Conservation (phyloP, 2,113 vertebrate genomes). For the Salvelinus namaycush region DNA sequence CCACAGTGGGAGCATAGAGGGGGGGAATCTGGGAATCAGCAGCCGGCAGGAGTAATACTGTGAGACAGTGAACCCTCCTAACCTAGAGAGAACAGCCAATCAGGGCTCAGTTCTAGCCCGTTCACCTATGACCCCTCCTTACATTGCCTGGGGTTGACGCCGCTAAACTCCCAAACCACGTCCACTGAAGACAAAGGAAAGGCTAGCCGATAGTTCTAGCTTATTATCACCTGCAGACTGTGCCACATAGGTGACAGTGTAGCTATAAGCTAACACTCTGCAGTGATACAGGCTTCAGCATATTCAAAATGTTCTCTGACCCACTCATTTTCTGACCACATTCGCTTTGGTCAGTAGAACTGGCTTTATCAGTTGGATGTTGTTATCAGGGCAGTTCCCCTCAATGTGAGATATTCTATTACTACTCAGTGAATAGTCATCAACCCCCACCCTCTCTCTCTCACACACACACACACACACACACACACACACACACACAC, state of each 20-base stretch:
- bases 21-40: neutral
- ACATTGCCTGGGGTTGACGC: neutral
- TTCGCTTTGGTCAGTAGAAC: too few relatives aligned
- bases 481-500: neutral
- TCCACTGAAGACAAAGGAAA: slow-evolving; percentile 9
- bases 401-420: neutral
- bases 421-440: neutral
- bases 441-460: neutral
- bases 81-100: slow-evolving; percentile 7
- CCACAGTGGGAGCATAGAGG: slow-evolving; percentile 13
- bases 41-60: neutral
- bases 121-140: slow-evolving; percentile 23
- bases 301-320: too few relatives aligned
- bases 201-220: neutral
- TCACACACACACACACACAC: slow-evolving; percentile 7
- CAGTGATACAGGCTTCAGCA: too few relatives aligned
- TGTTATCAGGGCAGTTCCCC: neutral
- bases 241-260: too few relatives aligned
- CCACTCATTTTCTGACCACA: too few relatives aligned
- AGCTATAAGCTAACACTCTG: too few relatives aligned
- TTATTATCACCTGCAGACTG: neutral
- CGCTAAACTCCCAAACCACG: neutral
- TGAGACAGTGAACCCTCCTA: neutral
- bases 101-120: neutral
- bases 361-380: too few relatives aligned